Percentiles rank a stretch among this genome's conserved stretches.
phyloP scores from a whole-genome alignment of 2,797 vertebrate genomes.

The Acridotheres tristis region DNA sequence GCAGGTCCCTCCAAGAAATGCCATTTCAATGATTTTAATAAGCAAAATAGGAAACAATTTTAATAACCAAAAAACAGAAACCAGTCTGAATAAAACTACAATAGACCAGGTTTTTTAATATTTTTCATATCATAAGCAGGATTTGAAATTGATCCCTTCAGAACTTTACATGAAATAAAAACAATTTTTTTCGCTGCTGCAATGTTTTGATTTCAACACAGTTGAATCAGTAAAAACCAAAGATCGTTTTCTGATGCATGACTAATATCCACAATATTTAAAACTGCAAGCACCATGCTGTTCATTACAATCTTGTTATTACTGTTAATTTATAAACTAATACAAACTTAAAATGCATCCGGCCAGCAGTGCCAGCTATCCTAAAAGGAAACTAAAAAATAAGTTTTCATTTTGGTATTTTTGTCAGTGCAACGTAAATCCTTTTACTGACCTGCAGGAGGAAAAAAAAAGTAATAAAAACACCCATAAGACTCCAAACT shows the following conservation, averaged over 20 bases:
- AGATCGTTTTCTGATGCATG: slow-evolving; percentile 91
- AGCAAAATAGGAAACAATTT: slow-evolving; percentile 99
- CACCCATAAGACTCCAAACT: slow-evolving; percentile 77
- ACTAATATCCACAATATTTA: slow-evolving; percentile 96
- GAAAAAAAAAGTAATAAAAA: slow-evolving; percentile 81
- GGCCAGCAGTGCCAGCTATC: slow-evolving; percentile 99
- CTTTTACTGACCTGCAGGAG: slow-evolving; percentile 97
- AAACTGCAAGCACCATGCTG: slow-evolving; percentile 99
- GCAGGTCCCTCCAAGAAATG: slow-evolving; percentile 81
- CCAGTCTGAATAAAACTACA: slow-evolving; percentile 99
- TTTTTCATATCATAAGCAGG: slow-evolving; percentile 98
- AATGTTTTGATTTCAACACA: slow-evolving; percentile 98
- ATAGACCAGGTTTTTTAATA: slow-evolving; percentile 97
- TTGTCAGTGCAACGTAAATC: slow-evolving; percentile 93
- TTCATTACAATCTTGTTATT: slow-evolving; percentile 96
- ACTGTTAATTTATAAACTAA: slow-evolving; percentile 98
- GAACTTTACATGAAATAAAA: slow-evolving; percentile 94
- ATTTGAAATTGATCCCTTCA: slow-evolving; percentile 98
- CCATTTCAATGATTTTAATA: slow-evolving; percentile 99
- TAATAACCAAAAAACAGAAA: slow-evolving; percentile 99
- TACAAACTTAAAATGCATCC: slow-evolving; percentile 96
- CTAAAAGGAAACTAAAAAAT: slow-evolving; percentile 85
- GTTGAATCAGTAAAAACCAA: slow-evolving; percentile 98
- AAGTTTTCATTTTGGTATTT: slow-evolving; percentile 95
- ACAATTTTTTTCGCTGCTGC: slow-evolving; percentile 92